Conservation (phyloP, 1,140 invertebrate genomes). For the Drosophila novamexicana region DNA sequence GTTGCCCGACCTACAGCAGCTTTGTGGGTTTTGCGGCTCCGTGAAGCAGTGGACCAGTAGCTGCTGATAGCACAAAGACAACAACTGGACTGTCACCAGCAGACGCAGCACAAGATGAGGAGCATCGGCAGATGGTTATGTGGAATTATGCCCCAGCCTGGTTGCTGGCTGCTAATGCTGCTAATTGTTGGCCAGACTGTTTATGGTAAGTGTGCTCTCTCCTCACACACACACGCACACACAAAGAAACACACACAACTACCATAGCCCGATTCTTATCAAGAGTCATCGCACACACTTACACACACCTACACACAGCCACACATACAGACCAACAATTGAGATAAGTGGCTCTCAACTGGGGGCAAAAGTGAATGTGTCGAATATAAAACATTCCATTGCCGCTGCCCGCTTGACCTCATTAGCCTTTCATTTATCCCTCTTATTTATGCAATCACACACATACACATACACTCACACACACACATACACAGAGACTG, state of each 20-base stretch:
- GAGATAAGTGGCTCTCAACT: slow-evolving; percentile 56
- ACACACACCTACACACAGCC: not conserved
- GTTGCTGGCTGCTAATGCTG: slow-evolving; percentile 63
- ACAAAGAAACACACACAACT: not conserved
- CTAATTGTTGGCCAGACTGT: slow-evolving; percentile 78
- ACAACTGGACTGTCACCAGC: slow-evolving; percentile 7
- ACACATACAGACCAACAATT: slow-evolving; percentile 32
- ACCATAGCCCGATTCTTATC: slow-evolving; percentile 31
- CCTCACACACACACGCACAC: slow-evolving; percentile 4
- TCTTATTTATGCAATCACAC: slow-evolving; percentile 67
- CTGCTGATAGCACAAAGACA: not conserved
- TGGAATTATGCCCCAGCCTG: slow-evolving; percentile 37
- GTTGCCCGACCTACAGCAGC: not conserved
- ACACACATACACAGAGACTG: not conserved
- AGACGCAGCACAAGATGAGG: slow-evolving; percentile 30
- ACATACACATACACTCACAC: slow-evolving; percentile 10
- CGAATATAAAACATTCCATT: slow-evolving; percentile 50
- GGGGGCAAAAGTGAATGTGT: slow-evolving; percentile 42
- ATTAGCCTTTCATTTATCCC: slow-evolving; percentile 73
- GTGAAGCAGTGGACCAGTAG: not conserved
- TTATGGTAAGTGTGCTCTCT: slow-evolving; percentile 67
- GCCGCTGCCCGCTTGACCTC: slow-evolving; percentile 70
- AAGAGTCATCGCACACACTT: slow-evolving; percentile 20
- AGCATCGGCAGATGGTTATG: slow-evolving; percentile 20
- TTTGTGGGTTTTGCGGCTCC: not conserved